Evolutionary conservation across 1,140 invertebrate species (phyloP), one percentile per base, ranked within the genome.

Genomic region (Papilio helenus): DNA sequence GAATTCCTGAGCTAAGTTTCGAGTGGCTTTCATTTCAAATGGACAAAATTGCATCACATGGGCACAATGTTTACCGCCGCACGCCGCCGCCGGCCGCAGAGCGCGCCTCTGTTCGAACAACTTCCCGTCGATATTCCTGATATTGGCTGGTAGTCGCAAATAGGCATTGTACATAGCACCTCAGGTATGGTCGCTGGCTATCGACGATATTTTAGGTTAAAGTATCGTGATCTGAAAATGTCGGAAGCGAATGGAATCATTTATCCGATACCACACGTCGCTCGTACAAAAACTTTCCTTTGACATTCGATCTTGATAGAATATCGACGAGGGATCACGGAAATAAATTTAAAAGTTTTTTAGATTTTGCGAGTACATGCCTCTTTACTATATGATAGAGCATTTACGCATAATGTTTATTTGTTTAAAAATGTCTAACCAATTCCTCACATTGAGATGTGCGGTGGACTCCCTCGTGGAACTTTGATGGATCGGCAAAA

Each of bases 241-340:
- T 72, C 71, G 14, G 42, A 12, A n/a, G 71, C 16, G 20, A 23
- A 72, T 44, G 18, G 34, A 34, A 39, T 39, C 71, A 72, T 72
- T 72, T 44, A 44, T 72, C 26, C 61, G 61, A 68, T 68, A 68
- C 26, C 26, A 29, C 10, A 68, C 71, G 39, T 44, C 71, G 71
- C 71, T 14, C 34, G 71, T 23, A 44, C 34, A 72, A 72, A 72
- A 72, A 72, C 34, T 72, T 72, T 72, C 29, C 39, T 44, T 72
- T 72, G 71, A 72, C 71, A 44, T 44, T 72, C 71, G 18, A 72
- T 72, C 71, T 68, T 44, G 71, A 72, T 72, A 72, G 71, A 68
- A 68, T 68, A 29, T 16, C 26, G 61, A 68, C 61, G 14, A 16
- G 61, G 14, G 26, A 68, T 68, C 12, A 16, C 12, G 61, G 61